Evolutionary conservation across 2,113 vertebrate genomes (phyloP), one percentile per base, ranked within the genome.

Genomic region (Apus apus): DNA sequence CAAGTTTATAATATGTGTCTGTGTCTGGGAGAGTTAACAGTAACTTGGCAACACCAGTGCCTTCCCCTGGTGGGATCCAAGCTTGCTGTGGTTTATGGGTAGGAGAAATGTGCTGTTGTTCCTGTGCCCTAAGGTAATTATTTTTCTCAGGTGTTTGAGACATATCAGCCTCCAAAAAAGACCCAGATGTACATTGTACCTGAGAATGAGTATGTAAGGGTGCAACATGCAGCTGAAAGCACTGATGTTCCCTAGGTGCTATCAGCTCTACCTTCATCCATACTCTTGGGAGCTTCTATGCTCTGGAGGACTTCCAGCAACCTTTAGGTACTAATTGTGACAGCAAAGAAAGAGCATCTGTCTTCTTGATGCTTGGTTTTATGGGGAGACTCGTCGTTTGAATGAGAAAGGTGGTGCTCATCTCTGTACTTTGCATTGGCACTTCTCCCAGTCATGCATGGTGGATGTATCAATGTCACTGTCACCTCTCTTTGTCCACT

Each of bases 391-490:
- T 60, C 58, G 25, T 43, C 21, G n/a, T n/a, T 62, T n/a, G 57
- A 30, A 21, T 21, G 23, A 40, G 71, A 75, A 29, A 19, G 40
- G 51, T 0, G 3, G 26, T 23, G 53, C 45, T 82, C 15, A 1
- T 45, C 36, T 60, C 32, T 1, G 2, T 16, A 43, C 36, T 26
- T 30, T 34, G 30, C 21, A 1, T 1, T 15, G 30, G 21, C 13
- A 3, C 25, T 65, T 65, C 34, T 65, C 60, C 40, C 51, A 22
- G 40, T 15, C 13, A 1, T 38, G 27, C 21, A 30, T 30, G 26
- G 6, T 32, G 29, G 54, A 27, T 6, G 7, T 8, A 11, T 7
- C 2, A 0, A 8, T 0, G 25, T 23, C 13, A 40, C 58, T 58
- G 67, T 76, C 67, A 12, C 32, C 50, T 29, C 66, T 25, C 26